Conservation (phyloP, 2,797 vertebrate species). For the Cynopterus sphinx region DNA sequence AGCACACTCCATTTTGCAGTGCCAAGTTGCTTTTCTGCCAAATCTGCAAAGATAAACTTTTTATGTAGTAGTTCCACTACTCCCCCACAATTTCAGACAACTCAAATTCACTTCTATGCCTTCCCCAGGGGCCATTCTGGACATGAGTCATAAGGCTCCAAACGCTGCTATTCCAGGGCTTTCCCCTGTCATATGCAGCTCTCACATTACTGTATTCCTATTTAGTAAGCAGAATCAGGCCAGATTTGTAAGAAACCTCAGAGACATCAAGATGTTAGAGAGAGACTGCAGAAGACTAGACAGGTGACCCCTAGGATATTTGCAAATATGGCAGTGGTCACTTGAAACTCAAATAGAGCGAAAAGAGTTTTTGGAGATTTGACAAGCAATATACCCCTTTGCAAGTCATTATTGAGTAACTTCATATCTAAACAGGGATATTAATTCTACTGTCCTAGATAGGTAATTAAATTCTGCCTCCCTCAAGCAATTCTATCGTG, state of each 20-base stretch:
- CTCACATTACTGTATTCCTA: background rate
- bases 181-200: background rate
- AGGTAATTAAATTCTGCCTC: constrained; percentile 66
- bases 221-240: background rate
- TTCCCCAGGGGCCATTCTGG: constrained; percentile 31
- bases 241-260: constrained; percentile 10
- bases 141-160: constrained; percentile 26
- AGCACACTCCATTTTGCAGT: constrained; percentile 36
- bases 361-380: background rate
- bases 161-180: background rate
- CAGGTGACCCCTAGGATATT: background rate
- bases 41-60: constrained; percentile 64
- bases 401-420: constrained; percentile 38
- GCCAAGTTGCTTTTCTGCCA: constrained; percentile 63
- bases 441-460: constrained; percentile 59
- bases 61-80: constrained; percentile 37
- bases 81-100: background rate
- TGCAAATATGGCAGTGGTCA: background rate
- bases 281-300: background rate
- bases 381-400: background rate
- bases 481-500: constrained; percentile 61
- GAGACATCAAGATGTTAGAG: background rate
- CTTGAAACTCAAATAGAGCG: background rate
- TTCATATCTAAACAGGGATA: constrained; percentile 50
- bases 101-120: background rate